Base-by-base conservation (phyloP, 2,797 vertebrate species). In the Choloepus didactylus region DNA sequence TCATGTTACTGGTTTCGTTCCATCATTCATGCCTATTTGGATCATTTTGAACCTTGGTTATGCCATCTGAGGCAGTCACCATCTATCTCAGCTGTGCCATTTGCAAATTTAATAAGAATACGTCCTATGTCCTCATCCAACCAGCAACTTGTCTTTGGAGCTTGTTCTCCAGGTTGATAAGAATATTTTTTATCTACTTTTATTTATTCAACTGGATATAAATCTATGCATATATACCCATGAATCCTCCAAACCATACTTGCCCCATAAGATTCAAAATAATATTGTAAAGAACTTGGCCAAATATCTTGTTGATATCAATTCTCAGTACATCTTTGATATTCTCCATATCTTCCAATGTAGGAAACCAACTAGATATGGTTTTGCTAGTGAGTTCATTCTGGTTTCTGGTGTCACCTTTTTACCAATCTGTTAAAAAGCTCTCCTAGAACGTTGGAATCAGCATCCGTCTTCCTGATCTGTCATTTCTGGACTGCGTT, bases 161-260 rank as follows among this genome's bases (percentile, higher is more conserved):
- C 77, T 87, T 84, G 14, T 31, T 70, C 3, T 41, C 21, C 9
- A 3, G 14, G 35, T 46, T 81, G 25, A 79, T 82, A 87, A 66
- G 16, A 85, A 73, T 49, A n/a, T 19, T 72, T 27, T 67, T 90
- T 56, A 35, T 69, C 21, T 83, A 83, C 8, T 38, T 87, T 73
- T 44, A 35, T 91, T 85, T 89, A 69, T 76, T 95, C 41, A 69
- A 27, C 12, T 77, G 88, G 62, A 67, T 87, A 82, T 18, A 60
- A 92, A 86, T 94, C n/a, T 59, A 44, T 44, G 41, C 6, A 44
- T 44, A 44, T 44, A 44, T 44, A 46, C 31, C 86, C 35, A 41
- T 35, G 6, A 59, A n/a, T 76, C 94, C 89, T 75, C 79, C 14
- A 89, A 72, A 67, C n/a, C 62, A 76, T 10, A 51, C 77, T 87